Conservation (phyloP, 1,140 invertebrate species). For the Lepidurus couesii region DNA sequence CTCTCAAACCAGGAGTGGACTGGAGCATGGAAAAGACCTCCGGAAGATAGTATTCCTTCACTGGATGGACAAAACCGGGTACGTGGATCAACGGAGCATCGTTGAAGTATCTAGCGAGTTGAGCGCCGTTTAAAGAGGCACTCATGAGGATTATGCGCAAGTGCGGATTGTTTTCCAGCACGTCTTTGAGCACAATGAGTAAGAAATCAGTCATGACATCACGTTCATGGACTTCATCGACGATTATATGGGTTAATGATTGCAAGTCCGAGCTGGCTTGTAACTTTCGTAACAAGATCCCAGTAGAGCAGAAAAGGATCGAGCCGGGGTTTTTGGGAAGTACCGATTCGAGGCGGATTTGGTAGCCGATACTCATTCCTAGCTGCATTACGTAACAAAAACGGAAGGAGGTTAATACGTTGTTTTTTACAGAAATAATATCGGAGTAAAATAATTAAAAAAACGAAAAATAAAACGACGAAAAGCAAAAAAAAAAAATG, state of each 20-base stretch:
- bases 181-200: slow-evolving; percentile 51
- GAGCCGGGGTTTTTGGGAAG: slow-evolving; percentile 49
- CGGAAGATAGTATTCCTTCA: slow-evolving; percentile 54
- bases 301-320: slow-evolving; percentile 66
- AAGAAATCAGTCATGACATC: slow-evolving; percentile 60
- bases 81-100: slow-evolving; percentile 46
- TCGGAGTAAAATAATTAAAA: too few relatives aligned
- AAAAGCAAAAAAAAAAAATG: too few relatives aligned
- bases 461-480: too few relatives aligned
- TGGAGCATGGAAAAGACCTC: slow-evolving; percentile 40
- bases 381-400: slow-evolving; percentile 18
- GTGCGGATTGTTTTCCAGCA: slow-evolving; percentile 47
- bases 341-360: slow-evolving; percentile 39
- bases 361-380: slow-evolving; percentile 39
- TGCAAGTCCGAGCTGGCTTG: slow-evolving; percentile 48
- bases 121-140: slow-evolving; percentile 68
- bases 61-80: slow-evolving; percentile 53
- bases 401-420: neutral
- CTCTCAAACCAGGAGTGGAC: neutral
- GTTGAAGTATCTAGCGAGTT: slow-evolving; percentile 69
- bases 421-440: too few relatives aligned
- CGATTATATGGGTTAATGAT: slow-evolving; percentile 60
- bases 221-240: slow-evolving; percentile 73
- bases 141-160: slow-evolving; percentile 76
- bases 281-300: slow-evolving; percentile 52